Conservation (phyloP, 2,113 vertebrate species). For the Odontophorus gujanensis region DNA sequence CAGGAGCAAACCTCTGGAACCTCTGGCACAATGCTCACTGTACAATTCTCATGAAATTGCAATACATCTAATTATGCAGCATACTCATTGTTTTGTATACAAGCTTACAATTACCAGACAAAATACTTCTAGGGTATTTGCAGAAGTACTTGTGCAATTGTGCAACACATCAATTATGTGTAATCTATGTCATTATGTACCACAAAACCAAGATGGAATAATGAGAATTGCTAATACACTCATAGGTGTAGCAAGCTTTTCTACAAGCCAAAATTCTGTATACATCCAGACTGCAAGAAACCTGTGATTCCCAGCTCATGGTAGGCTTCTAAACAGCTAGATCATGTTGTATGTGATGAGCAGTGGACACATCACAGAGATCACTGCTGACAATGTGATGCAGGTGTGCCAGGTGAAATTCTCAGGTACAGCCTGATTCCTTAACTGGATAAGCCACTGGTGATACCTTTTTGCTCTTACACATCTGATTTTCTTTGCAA, state of each 20-base stretch:
- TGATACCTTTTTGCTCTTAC: not conserved
- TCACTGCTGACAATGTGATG: not conserved
- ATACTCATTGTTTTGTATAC: not conserved
- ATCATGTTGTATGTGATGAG: rapidly evolving
- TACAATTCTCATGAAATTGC: not conserved
- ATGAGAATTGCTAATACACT: not conserved
- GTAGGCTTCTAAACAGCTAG: not conserved
- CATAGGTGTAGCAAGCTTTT: rapidly evolving
- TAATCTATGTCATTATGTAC: not conserved
- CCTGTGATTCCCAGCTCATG: not conserved
- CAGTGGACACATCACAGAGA: not conserved
- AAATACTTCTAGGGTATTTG: not conserved
- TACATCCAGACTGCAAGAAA: not conserved
- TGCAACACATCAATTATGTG: rapidly evolving
- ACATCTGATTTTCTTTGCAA: not conserved
- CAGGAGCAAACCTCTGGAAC: not conserved
- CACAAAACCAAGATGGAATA: not conserved
- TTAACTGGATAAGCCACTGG: not conserved
- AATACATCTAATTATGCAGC: not conserved
- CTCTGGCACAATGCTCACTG: not conserved
- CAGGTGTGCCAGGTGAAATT: not conserved
- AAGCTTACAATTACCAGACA: not conserved
- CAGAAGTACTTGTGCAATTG: not conserved
- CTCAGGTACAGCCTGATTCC: not conserved
- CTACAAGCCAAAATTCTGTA: not conserved